Base-by-base conservation (phyloP, 2,797 vertebrate genomes). In the Alosa sapidissima region DNA sequence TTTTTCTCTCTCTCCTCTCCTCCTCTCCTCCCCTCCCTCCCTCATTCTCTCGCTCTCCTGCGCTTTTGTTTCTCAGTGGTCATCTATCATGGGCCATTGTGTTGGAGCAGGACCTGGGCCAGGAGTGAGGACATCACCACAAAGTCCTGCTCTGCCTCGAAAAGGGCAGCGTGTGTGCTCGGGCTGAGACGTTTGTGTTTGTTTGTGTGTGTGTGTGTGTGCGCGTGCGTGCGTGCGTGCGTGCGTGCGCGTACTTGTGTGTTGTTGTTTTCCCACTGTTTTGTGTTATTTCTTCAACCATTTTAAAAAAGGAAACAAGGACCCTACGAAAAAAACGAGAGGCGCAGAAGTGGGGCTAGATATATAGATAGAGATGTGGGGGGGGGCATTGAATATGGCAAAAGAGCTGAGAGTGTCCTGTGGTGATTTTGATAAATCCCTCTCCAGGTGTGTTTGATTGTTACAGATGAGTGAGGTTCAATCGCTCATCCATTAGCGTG, bases 61-160 rank as follows among this genome's bases (percentile, higher is more conserved):
- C 28, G 10, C 86, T 88, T 89, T 88, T 91, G 89, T 93, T 91
- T 93, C 88, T 92, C 89, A 62, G 55, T 81, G 84, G 86, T 85
- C 91, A 68, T 94, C 90, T 91, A 85, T 94, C 93, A 94, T 84
- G 75, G 85, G 51, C 89, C 82, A 83, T 90, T 91, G 89, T 90
- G 82, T 82, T 87, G 84, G 49, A 83, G 75, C 82, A 89, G 88
- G 88, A 88, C 82, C 58, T 55, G 86, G 19, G 85, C 90, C 90
- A 89, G 51, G 72, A 51, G 83, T 87, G 81, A 83, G 81, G 45
- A 72, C 58, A 48, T 85, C 84, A 83, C 82, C 45, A 72, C 65
- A 14, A 47, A 47, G 72, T 45, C 72, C 33, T 78, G 36, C 16
- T 1, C 33, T 33, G 28, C 41, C 72, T 36, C 16, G 1, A 45